These are phyloP conservation scores for Polypterus senegalus DNA, from an alignment of 2,113 vertebrate species.

Conservation along the genomic window DNA sequence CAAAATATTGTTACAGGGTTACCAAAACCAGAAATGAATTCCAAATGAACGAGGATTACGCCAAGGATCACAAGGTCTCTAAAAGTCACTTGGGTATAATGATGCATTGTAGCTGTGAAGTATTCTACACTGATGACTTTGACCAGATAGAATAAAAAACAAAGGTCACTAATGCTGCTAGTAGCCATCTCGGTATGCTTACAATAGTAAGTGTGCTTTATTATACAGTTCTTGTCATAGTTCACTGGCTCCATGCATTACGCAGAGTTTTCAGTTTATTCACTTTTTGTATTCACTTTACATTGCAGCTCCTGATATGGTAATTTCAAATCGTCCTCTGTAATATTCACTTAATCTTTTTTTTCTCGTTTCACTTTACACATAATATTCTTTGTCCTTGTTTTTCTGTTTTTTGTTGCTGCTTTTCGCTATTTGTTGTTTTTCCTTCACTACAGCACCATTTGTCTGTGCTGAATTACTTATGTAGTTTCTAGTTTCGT, in stretches of 20 bases:
- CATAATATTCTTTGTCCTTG: conserved; percentile 98
- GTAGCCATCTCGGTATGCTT: conserved; percentile 52
- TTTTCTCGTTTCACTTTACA: conserved; percentile 55
- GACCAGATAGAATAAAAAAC: conserved; percentile 63
- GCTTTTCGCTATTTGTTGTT: conserved; percentile 85
- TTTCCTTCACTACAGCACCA: conserved; percentile 90
- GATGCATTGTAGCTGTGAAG: conserved; percentile 71
- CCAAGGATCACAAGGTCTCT: conserved; percentile 53
- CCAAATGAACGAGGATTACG: conserved; percentile 32
- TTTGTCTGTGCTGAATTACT: conserved; percentile 99
- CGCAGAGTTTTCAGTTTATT: conserved; percentile 43
- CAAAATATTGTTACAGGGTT: conserved; percentile 45
- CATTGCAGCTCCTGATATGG: conserved; percentile 54
- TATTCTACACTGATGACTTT: conserved; percentile 74
- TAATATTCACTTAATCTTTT: conserved; percentile 35
- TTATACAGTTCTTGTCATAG: conserved; percentile 77
- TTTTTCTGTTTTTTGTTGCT: conserved; percentile 97
- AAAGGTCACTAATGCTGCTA: conserved; percentile 60
- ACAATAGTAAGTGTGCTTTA: conserved; percentile 82
- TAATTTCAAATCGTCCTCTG: conserved; percentile 46
- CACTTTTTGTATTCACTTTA: conserved; percentile 52
- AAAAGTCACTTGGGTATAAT: conserved; percentile 88
- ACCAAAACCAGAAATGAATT: conserved; percentile 28
- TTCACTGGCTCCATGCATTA: conserved; percentile 61
- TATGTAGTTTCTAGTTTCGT: conserved; percentile 98